Conservation (phyloP, 2,797 vertebrate species). For the Rhadinocentrus ornatus region DNA sequence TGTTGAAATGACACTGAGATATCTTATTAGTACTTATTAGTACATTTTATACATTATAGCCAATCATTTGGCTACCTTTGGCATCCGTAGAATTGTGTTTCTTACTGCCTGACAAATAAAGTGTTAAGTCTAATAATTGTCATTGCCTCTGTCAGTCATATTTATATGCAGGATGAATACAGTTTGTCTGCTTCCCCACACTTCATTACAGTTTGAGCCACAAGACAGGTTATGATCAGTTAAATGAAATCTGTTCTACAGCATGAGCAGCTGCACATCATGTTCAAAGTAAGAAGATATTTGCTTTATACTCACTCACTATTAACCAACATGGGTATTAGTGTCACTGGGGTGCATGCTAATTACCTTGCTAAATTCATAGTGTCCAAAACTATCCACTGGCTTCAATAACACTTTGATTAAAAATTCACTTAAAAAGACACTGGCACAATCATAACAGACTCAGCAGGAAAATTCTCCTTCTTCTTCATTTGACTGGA, state of each 20-base stretch:
- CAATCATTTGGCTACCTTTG: not conserved
- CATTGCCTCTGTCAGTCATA: not conserved
- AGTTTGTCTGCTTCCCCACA: not conserved
- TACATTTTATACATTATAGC: not conserved
- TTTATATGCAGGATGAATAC: not conserved
- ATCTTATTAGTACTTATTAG: not conserved
- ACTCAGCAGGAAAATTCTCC: conserved; percentile 31
- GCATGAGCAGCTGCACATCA: not conserved
- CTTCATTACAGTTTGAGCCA: not conserved
- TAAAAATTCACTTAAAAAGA: conserved; percentile 28
- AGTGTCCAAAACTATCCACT: conserved; percentile 4
- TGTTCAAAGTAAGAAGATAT: conserved; percentile 13
- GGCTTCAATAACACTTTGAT: conserved; percentile 38
- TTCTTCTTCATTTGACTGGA: conserved; percentile 37
- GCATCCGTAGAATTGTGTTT: not conserved
- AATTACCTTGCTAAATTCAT: conserved; percentile 35
- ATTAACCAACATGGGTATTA: not conserved
- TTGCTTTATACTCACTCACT: not conserved
- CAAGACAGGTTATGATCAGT: not conserved
- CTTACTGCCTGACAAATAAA: not conserved
- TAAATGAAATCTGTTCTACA: not conserved
- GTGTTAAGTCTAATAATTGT: not conserved
- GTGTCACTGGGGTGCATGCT: conserved; percentile 27
- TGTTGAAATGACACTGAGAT: not conserved
- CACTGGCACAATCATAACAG: conserved; percentile 9